Percentiles rank a stretch among this genome's conserved stretches.
Evolutionary conservation across 2,113 vertebrate species (phyloP).

Genomic region (Physeter macrocephalus): DNA sequence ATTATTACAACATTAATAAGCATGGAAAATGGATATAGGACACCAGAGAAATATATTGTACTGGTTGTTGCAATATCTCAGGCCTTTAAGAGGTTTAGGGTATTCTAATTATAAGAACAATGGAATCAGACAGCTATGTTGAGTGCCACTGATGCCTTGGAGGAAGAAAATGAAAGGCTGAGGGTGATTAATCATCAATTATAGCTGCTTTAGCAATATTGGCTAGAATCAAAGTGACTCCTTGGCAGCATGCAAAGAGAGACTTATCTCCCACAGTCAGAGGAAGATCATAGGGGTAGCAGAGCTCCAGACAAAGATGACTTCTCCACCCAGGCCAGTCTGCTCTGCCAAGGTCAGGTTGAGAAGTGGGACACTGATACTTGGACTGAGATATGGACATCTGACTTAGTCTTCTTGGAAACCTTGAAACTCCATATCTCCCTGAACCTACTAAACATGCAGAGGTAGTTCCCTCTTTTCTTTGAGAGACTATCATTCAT

Average conservation of each 20-base stretch:
- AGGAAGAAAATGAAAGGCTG: not conserved
- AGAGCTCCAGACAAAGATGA: not conserved
- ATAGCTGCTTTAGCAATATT: not conserved
- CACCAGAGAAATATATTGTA: not conserved
- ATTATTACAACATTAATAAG: not conserved
- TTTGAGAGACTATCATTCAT: not conserved
- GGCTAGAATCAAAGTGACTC: conserved; percentile 35
- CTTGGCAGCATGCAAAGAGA: not conserved
- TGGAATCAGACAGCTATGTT: not conserved
- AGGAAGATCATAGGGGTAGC: not conserved
- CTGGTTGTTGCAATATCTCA: not conserved
- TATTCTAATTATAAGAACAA: conserved; percentile 3
- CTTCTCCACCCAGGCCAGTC: not conserved
- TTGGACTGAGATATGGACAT: not conserved
- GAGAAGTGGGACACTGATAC: not conserved
- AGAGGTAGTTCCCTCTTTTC: not conserved
- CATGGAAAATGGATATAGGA: not conserved
- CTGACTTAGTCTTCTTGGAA: not conserved
- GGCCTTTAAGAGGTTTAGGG: not conserved
- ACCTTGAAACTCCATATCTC: not conserved
- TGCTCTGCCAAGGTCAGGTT: not conserved
- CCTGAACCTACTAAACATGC: not conserved
- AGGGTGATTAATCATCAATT: not conserved
- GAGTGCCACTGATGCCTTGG: not conserved
- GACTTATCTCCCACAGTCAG: not conserved